phyloP scores from a whole-genome alignment of 2,797 vertebrate genomes.

The Zalophus californianus region DNA sequence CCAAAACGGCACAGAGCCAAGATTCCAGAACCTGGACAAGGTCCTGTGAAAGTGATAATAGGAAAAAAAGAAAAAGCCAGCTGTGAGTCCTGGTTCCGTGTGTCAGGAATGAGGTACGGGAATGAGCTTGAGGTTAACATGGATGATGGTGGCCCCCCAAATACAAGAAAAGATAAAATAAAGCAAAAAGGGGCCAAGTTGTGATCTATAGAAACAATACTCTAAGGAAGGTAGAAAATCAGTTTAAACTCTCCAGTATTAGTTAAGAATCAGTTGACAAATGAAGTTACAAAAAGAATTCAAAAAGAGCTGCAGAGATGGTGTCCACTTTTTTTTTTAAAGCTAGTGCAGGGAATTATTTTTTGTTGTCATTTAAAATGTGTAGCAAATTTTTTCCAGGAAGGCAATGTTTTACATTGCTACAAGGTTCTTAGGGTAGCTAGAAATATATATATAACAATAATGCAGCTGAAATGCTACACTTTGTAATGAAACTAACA shows the following conservation, averaged over 20 bases:
- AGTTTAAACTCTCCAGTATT: not conserved
- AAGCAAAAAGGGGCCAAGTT: not conserved
- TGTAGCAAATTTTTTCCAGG: not conserved
- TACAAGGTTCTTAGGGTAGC: not conserved
- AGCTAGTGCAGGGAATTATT: not conserved
- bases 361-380: not conserved
- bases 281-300: not conserved
- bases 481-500: slow-evolving; percentile 8
- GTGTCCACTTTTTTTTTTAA: not conserved
- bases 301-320: not conserved
- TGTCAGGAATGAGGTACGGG: not conserved
- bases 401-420: not conserved
- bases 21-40: not conserved
- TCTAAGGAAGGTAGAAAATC: not conserved
- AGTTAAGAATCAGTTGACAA: not conserved
- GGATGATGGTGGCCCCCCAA: not conserved
- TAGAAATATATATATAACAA: slow-evolving; percentile 1
- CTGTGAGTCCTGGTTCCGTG: not conserved
- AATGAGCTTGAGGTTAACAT: not conserved
- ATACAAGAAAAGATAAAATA: not conserved
- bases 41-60: not conserved
- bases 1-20: not conserved
- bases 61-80: not conserved
- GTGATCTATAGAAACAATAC: not conserved
- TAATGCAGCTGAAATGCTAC: not conserved